A percentile compares a stretch with the other conserved stretches of the same genome.
phyloP scores from a whole-genome alignment of 2,113 vertebrate species.

The Neotragus pygmaeus region DNA sequence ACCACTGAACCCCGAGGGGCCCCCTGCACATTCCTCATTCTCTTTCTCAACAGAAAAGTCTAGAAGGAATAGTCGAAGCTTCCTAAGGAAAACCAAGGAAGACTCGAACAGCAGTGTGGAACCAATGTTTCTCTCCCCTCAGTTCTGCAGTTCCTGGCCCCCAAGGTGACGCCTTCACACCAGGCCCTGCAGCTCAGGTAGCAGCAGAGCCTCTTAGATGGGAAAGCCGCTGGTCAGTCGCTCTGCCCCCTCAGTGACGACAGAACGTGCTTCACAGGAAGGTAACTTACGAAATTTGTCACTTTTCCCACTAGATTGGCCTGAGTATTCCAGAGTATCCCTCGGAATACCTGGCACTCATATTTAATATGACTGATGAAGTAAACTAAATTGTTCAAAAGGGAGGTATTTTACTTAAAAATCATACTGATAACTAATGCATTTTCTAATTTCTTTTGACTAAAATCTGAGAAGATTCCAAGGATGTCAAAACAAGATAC shows the following conservation, averaged over 20 bases:
- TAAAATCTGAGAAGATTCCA: constrained; percentile 12
- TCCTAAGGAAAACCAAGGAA: neutral
- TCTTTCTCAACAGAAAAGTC: neutral
- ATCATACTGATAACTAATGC: neutral
- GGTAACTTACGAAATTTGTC: neutral
- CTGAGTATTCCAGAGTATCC: neutral
- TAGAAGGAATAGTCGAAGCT: neutral
- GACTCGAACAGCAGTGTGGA: neutral
- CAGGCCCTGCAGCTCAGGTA: neutral
- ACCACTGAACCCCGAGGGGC: neutral
- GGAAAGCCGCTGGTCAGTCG: neutral
- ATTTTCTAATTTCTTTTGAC: neutral
- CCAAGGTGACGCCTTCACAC: neutral
- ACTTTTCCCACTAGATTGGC: neutral
- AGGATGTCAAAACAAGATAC: neutral
- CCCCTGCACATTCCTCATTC: neutral
- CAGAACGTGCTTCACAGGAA: neutral
- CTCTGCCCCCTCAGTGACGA: neutral
- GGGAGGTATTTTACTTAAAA: neutral
- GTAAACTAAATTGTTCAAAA: neutral
- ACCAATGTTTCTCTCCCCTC: neutral
- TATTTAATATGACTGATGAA: neutral
- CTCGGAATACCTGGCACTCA: neutral
- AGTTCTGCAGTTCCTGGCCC: neutral
- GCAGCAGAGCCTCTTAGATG: neutral